Conservation (phyloP, 2,888 invertebrate species). For the Plusia festucae region DNA sequence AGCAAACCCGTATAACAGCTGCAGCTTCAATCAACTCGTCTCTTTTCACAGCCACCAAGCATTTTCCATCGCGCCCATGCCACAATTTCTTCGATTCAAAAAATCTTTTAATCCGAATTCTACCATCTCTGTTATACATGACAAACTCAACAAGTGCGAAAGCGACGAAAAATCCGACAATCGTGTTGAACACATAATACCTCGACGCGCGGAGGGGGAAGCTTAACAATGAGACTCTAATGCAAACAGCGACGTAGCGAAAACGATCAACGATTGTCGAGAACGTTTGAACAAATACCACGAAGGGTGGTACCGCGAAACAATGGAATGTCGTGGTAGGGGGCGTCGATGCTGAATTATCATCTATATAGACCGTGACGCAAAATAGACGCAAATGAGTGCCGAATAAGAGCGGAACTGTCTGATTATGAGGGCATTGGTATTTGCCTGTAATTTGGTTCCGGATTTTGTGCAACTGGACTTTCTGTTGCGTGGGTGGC, state of each 20-base stretch:
- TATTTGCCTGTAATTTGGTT: conserved; percentile 36
- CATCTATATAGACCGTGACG: conserved; percentile 43
- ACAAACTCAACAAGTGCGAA: conserved; percentile 66
- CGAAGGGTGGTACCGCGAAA: conserved; percentile 52
- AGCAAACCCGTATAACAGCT: conserved; percentile 34
- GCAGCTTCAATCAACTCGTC: conserved; percentile 52
- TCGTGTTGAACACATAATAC: conserved; percentile 63
- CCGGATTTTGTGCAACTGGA: conserved; percentile 37
- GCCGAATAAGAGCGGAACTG: conserved; percentile 40
- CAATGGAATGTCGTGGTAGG: conserved; percentile 54
- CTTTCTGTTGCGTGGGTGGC: conserved; percentile 26
- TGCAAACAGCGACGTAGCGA: conserved; percentile 74
- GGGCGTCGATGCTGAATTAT: conserved; percentile 54
- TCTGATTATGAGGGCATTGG: conserved; percentile 39
- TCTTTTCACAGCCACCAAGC: conserved; percentile 41
- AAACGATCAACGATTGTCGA: conserved; percentile 72
- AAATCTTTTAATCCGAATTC: conserved; percentile 51
- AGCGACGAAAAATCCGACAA: conserved; percentile 61
- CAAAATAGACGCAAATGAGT: conserved; percentile 55
- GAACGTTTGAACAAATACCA: conserved; percentile 72
- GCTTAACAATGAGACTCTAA: conserved; percentile 68
- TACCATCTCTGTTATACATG: conserved; percentile 33
- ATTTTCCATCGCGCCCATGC: conserved; percentile 45
- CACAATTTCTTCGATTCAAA: conserved; percentile 57
- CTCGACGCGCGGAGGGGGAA: conserved; percentile 33